Conservation (phyloP, 2,797 vertebrate genomes). For the Oreonectes daqikongensis region DNA sequence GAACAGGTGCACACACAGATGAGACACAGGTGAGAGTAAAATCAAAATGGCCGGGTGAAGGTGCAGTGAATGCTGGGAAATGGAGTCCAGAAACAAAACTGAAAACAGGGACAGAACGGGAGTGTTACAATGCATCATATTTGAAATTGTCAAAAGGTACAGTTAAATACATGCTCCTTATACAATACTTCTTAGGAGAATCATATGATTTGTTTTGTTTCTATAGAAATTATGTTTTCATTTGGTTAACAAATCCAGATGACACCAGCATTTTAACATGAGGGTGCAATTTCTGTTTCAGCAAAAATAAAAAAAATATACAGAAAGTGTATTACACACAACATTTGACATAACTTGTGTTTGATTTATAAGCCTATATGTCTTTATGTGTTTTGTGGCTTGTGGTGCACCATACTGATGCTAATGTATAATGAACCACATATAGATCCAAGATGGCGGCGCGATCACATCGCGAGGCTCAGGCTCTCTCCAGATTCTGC, state of each 20-base stretch:
- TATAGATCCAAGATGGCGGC: too few relatives aligned
- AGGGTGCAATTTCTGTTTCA: background rate
- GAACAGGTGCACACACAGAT: too few relatives aligned
- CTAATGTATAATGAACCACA: too few relatives aligned
- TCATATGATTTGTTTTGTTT: background rate
- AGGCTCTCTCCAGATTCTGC: too few relatives aligned
- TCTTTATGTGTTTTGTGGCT: constrained; percentile 25
- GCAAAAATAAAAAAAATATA: too few relatives aligned
- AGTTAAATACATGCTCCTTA: background rate
- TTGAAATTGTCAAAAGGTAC: constrained; percentile 3
- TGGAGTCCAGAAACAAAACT: too few relatives aligned
- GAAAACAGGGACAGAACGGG: too few relatives aligned
- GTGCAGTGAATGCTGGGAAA: too few relatives aligned
- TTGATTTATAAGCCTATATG: constrained; percentile 63
- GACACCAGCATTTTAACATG: background rate
- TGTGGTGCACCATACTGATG: constrained; percentile 23
- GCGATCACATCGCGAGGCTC: too few relatives aligned
- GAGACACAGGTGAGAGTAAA: too few relatives aligned
- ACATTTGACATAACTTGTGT: constrained; percentile 9
- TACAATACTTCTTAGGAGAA: background rate
- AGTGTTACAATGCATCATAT: too few relatives aligned
- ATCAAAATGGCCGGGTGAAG: too few relatives aligned
- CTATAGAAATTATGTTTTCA: background rate
- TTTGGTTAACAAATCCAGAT: background rate
- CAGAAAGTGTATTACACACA: background rate